phyloP scores from a whole-genome alignment of 2,113 vertebrate species.

The Lophura nycthemera region DNA sequence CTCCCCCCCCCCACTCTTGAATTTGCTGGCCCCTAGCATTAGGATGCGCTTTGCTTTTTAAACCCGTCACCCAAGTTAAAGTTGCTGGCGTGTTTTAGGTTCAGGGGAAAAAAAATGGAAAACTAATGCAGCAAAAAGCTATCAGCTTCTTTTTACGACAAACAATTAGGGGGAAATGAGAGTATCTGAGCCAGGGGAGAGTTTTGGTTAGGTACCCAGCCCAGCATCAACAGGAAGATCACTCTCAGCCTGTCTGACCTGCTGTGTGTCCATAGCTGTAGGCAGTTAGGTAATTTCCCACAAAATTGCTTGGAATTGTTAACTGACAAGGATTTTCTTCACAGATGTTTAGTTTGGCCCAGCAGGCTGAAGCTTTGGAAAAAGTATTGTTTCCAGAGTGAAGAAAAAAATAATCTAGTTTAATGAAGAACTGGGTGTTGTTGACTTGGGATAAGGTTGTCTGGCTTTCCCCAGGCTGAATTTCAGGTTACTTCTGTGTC shows the following conservation, averaged over 20 bases:
- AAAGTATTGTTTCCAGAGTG: background rate
- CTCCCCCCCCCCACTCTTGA: background rate
- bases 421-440: background rate
- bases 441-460: background rate
- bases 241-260: background rate
- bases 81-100: background rate
- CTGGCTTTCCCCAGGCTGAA: background rate
- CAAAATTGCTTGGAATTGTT: background rate
- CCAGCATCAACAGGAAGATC: background rate
- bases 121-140: background rate
- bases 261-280: background rate
- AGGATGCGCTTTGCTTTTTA: background rate
- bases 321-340: background rate
- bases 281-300: background rate
- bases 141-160: background rate
- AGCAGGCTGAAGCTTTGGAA: background rate
- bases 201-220: background rate
- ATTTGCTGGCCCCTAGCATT: background rate
- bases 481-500: background rate
- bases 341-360: background rate
- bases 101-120: no score
- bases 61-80: background rate
- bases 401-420: background rate
- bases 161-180: accelerated
- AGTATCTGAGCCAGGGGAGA: background rate